These are phyloP conservation scores for Catocala fraxini DNA, from an alignment of 2,888 invertebrate species.

Conservation along the genomic window DNA sequence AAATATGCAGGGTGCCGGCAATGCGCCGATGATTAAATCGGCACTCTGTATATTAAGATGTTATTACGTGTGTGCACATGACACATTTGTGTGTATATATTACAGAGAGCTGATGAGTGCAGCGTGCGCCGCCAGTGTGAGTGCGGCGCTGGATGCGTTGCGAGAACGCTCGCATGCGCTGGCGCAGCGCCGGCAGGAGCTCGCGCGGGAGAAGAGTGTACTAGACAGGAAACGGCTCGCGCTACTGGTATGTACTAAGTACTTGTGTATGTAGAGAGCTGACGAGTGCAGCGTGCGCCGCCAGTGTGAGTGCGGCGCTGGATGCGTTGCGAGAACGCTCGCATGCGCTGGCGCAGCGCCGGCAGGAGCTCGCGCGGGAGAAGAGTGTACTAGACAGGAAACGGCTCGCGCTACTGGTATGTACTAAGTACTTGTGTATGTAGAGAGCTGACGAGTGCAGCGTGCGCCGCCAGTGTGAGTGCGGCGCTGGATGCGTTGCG, in stretches of 20 bases:
- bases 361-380: slow-evolving; percentile 38
- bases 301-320: slow-evolving; percentile 52
- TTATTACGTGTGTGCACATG: too few species aligned
- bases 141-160: slow-evolving; percentile 56
- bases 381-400: slow-evolving; percentile 37
- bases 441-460: too few species aligned
- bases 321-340: slow-evolving; percentile 54
- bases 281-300: slow-evolving; percentile 64
- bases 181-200: slow-evolving; percentile 30
- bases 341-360: slow-evolving; percentile 23
- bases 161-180: slow-evolving; percentile 41
- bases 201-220: slow-evolving; percentile 36
- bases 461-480: too few species aligned
- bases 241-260: slow-evolving; percentile 48
- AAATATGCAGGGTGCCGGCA: too few species aligned
- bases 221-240: slow-evolving; percentile 46
- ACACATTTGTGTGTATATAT: background rate
- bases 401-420: slow-evolving; percentile 22
- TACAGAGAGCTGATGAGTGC: slow-evolving; percentile 71
- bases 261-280: slow-evolving; percentile 56
- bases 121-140: slow-evolving; percentile 55
- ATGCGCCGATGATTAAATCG: too few species aligned
- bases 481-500: too few species aligned
- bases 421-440: too few species aligned
- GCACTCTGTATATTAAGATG: too few species aligned